These are phyloP conservation scores for Hirtodrosophila confusa DNA, from an alignment of 2,888 invertebrate genomes.

Conservation along the genomic window DNA sequence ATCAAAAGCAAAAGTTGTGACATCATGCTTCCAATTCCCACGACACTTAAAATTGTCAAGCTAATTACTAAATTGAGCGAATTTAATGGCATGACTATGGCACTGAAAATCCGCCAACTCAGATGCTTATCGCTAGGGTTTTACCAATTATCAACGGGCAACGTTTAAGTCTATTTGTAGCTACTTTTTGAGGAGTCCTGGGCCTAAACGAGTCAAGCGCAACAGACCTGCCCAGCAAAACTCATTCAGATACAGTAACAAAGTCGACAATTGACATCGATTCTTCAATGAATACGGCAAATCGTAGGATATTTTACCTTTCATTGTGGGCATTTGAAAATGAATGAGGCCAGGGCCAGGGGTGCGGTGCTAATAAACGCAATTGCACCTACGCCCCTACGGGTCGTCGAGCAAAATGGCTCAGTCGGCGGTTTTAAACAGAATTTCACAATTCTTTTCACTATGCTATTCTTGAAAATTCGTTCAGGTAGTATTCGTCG, in stretches of 20 bases:
- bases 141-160: slow-evolving; percentile 17
- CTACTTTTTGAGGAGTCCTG: slow-evolving; percentile 3
- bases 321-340: slow-evolving; percentile 41
- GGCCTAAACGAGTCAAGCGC: slow-evolving; percentile 61
- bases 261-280: slow-evolving; percentile 58
- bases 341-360: slow-evolving; percentile 64
- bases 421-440: slow-evolving; percentile 78
- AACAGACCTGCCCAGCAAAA: slow-evolving; percentile 42
- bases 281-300: slow-evolving; percentile 59
- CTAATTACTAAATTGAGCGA: slow-evolving; percentile 55
- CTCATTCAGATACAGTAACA: slow-evolving; percentile 50
- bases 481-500: slow-evolving; percentile 46
- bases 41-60: slow-evolving; percentile 54
- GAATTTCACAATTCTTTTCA: slow-evolving; percentile 53
- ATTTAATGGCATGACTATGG: slow-evolving; percentile 12
- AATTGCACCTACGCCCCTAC: slow-evolving; percentile 78
- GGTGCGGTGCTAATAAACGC: slow-evolving; percentile 81
- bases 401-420: slow-evolving; percentile 50
- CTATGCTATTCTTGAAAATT: slow-evolving; percentile 47
- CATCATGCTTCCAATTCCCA: slow-evolving; percentile 51
- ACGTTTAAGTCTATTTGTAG: neutral
- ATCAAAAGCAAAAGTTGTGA: slow-evolving; percentile 54
- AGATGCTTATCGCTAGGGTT: slow-evolving; percentile 45
- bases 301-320: slow-evolving; percentile 21
- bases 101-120: slow-evolving; percentile 24